Base-by-base conservation (phyloP, 2,113 vertebrate species). In the Chamaetylas fuelleborni region DNA sequence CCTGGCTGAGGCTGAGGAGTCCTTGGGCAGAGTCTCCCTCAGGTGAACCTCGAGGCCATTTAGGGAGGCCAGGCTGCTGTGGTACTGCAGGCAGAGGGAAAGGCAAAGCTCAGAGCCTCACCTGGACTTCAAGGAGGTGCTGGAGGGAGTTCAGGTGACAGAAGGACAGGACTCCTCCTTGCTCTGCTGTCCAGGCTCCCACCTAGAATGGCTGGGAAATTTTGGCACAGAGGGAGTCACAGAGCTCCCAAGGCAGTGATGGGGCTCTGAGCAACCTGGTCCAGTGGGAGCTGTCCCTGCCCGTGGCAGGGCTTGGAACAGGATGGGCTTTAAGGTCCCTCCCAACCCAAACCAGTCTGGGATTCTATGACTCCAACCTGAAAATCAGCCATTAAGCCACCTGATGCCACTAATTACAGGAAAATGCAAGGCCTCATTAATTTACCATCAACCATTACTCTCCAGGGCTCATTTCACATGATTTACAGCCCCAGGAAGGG, bases 21-120 rank as follows among this genome's bases (percentile, higher is more conserved):
- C 98, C 4, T 90, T 91, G 33, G 97, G 94, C 40, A 98, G 83
- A 1, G 98, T 97, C 91, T 98, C 98, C 91, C 98, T 98, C 95
- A 99, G 98, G 91, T 99, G 99, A 62, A 99, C 99, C 95, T 99
- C 99, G 8, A 99, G 98, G 65, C 99, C 99, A 0, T 99, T 99
- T 5, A 99, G 98, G 24, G 99, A 99, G 1, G 99, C 99, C 98
- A 99, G 96, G 93, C 99, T 99, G 97, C 99, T 98, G 97, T 99
- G 98, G 95, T 99, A 99, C 99, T 99, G 97, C 58, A 51, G 53
- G 12, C 2, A 43, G 53, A n/a, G 11, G 17, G 47, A 29, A 51
- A 17, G 19, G 22, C 14, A 47, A 11, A 23, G 8, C 40, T 34
- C 14, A 93, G 79, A 78, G 60, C 3, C 33, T 73, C 34, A 4